Evolutionary conservation across 2,113 vertebrate genomes (phyloP).

Genomic region (Microcebus griseorufus): DNA sequence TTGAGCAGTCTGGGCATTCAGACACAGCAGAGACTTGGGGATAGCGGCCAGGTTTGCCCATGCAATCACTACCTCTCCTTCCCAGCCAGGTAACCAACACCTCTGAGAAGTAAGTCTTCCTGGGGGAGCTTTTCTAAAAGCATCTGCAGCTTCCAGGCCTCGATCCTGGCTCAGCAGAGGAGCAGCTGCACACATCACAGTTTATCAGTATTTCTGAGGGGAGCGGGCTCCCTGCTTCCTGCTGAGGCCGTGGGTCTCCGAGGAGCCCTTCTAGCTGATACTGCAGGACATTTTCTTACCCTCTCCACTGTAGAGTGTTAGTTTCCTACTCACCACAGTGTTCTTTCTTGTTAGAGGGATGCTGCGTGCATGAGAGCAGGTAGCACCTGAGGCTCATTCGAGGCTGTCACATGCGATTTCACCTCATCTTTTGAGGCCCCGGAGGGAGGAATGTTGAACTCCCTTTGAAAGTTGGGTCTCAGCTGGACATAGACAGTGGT

Average conservation of each 20-base stretch:
- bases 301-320: constrained; percentile 34
- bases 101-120: neutral
- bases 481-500: constrained; percentile 69
- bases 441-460: constrained; percentile 45
- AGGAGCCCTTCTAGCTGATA: constrained; percentile 64
- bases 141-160: neutral
- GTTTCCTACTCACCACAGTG: neutral
- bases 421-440: constrained; percentile 20
- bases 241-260: neutral
- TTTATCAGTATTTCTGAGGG: constrained; percentile 42
- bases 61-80: neutral
- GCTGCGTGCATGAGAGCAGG: neutral
- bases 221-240: neutral
- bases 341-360: constrained; percentile 56
- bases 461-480: constrained; percentile 62
- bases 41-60: neutral
- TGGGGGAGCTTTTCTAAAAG: neutral
- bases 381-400: constrained; percentile 25
- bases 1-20: neutral
- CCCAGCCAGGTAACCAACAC: neutral
- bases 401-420: constrained; percentile 73
- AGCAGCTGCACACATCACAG: neutral
- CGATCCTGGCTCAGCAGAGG: neutral
- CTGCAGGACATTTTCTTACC: constrained; percentile 48
- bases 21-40: neutral